phyloP scores from a whole-genome alignment of 2,888 invertebrate genomes.

The Lasioglossum malachurum region DNA sequence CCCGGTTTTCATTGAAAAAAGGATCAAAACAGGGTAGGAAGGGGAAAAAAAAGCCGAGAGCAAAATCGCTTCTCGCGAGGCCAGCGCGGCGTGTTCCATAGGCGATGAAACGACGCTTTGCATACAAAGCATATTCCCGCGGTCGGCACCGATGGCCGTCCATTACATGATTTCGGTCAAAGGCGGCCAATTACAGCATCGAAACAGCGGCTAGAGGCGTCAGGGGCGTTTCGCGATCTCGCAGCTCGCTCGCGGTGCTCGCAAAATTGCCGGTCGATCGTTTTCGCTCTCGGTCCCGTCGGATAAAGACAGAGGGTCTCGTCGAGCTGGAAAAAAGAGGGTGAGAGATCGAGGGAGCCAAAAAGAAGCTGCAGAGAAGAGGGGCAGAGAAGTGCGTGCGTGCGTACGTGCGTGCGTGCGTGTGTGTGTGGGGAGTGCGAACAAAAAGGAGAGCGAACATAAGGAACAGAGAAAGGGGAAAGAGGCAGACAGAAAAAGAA shows the following conservation, averaged over 20 bases:
- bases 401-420: not conserved
- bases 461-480: constrained; percentile 11
- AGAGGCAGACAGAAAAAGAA: not conserved
- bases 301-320: constrained; percentile 7
- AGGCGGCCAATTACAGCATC: constrained; percentile 59
- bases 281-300: not conserved
- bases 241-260: constrained; percentile 3
- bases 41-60: not conserved
- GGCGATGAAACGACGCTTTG: constrained; percentile 38
- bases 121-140: constrained; percentile 56
- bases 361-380: not conserved
- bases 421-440: not conserved
- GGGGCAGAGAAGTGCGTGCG: not conserved
- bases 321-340: constrained; percentile 7
- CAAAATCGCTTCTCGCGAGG: constrained; percentile 21
- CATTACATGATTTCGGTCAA: constrained; percentile 60
- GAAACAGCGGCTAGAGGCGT: constrained; percentile 43
- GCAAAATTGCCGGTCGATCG: constrained; percentile 30
- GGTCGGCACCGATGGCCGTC: constrained; percentile 45
- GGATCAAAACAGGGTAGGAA: not conserved
- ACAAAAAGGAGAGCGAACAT: constrained; percentile 4
- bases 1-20: constrained; percentile 24
- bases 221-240: constrained; percentile 30
- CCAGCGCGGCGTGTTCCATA: not conserved
- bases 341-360: not conserved